Conservation (phyloP, 1,140 invertebrate species). For the Chlorops oryzae region DNA sequence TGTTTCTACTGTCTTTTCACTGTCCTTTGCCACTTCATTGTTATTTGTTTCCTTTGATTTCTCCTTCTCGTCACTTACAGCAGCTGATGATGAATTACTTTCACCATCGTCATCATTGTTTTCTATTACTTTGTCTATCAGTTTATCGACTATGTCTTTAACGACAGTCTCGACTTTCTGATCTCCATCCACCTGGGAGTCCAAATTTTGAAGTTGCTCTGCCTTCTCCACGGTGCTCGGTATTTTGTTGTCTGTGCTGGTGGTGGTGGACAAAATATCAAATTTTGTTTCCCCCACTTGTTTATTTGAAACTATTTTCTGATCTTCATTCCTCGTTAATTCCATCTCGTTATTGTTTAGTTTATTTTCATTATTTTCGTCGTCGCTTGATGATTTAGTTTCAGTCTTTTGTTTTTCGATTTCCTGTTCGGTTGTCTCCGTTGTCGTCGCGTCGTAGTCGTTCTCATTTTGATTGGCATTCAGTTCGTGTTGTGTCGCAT, state of each 20-base stretch:
- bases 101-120: background rate
- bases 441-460: conserved; percentile 19
- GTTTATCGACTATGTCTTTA: conserved; percentile 38
- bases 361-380: conserved; percentile 7
- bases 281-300: too few species aligned
- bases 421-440: conserved; percentile 17
- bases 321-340: conserved; percentile 17
- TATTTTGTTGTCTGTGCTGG: too few species aligned
- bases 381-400: too few species aligned
- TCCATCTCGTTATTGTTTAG: conserved; percentile 7
- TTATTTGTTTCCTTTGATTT: conserved; percentile 31
- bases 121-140: conserved; percentile 39
- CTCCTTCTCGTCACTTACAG: background rate
- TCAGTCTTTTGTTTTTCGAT: conserved; percentile 18
- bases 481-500: too few species aligned
- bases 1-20: conserved; percentile 11
- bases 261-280: too few species aligned
- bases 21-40: conserved; percentile 21
- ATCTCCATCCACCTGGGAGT: too few species aligned
- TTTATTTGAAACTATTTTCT: too few species aligned
- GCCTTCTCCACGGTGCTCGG: too few species aligned
- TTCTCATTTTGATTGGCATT: conserved; percentile 18
- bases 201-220: too few species aligned
- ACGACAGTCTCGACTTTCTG: conserved; percentile 23
- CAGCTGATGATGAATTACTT: conserved; percentile 18